Evolutionary conservation across 2,113 vertebrate species (phyloP), one percentile per base, ranked within the genome.

Genomic region (Microcebus tavaratra): DNA sequence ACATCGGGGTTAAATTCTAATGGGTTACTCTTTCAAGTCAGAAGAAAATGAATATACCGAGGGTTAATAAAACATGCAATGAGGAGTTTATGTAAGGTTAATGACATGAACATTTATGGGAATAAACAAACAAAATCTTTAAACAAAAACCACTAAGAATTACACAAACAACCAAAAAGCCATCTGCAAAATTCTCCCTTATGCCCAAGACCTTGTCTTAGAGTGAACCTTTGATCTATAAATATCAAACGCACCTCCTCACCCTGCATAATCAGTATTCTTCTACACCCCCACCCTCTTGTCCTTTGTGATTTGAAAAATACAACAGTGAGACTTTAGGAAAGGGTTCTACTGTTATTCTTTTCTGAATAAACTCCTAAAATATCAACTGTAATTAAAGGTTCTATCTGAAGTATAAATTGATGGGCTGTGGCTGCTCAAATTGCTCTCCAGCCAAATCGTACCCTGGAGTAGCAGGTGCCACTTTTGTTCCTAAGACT

Each of bases 1-100:
- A 99, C 99, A 94, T 99, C 98, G 88, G 98, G 99, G 98, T 99
- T 99, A 99, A 99, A 99, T 98, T 99, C 99, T 99, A 99, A 99
- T 63, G 99, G 99, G 99, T 99, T 99, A 99, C 98, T 98, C 99
- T 99, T 99, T 99, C 99, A 98, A 98, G 97, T 98, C 98, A 99
- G 99, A 99, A 99, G 98, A 99, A 98, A 99, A 99, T 97, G 99
- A 99, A 99, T 98, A 99, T 94, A 99, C 96, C 97, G 97, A 98
- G 99, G 98, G 98, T 99, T 99, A 99, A 98, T 99, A 99, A 98
- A 83, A 98, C 98, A 98, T 98, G 99, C 98, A 98, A 98, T 97
- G 98, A 98, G 95, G 98, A 96, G 89, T 98, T 98, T 98, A 99
- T 98, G 98, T 94, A 98, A 98, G 97, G 97, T 98, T 98, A 98